These are phyloP conservation scores for Metacarcinus magister DNA, from an alignment of 2,888 invertebrate species.

Conservation along the genomic window DNA sequence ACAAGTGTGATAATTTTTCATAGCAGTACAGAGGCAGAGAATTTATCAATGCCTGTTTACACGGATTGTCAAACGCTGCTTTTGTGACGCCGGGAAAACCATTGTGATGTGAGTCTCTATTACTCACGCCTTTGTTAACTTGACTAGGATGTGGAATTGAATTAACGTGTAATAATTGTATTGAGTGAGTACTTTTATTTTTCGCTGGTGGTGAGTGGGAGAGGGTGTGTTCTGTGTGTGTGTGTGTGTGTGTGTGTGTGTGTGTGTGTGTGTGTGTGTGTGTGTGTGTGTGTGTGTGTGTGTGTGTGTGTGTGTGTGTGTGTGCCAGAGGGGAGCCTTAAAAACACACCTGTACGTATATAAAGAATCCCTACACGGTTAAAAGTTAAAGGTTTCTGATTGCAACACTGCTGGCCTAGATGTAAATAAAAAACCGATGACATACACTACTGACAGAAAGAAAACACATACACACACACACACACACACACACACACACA, in stretches of 20 bases:
- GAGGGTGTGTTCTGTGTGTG: background rate
- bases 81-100: background rate
- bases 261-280: background rate
- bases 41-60: background rate
- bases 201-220: background rate
- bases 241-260: background rate
- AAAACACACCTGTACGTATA: background rate
- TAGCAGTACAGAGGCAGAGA: background rate
- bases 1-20: background rate
- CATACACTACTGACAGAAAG: background rate
- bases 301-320: background rate
- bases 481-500: constrained; percentile 28
- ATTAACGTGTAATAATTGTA: background rate
- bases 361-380: background rate
- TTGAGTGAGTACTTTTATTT: background rate
- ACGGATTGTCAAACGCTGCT: background rate
- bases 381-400: background rate
- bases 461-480: background rate
- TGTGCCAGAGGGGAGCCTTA: background rate
- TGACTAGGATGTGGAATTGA: background rate
- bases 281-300: background rate
- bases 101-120: background rate
- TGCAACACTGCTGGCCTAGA: background rate
- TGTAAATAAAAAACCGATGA: background rate
- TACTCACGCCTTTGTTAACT: background rate